Base-by-base conservation (phyloP, 2,888 invertebrate species). In the Amaurobius ferox region DNA sequence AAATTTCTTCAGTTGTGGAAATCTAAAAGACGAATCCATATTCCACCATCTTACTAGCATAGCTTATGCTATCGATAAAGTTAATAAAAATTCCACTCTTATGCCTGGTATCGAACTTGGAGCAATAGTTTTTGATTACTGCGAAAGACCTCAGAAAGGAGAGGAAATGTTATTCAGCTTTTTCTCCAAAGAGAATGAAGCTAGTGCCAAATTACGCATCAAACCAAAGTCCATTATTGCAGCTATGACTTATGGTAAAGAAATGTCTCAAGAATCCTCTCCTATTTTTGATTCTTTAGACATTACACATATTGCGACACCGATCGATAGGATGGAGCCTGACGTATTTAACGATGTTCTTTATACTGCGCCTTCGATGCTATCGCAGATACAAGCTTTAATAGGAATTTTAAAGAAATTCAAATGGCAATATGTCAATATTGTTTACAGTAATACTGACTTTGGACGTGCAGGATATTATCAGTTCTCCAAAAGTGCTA, bases 41-140 rank as follows among this genome's bases (percentile, higher is more conserved):
- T 90, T 92, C 87, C 91, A 92, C 85, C 90, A 91, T 76, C 88
- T 92, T 71, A 90, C 91, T 39, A 92, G 92, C 1, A 90, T 92
- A 71, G 90, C 91, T 74, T 92, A 91, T 88, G 92, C 92, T 11
- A 90, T 92, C 19, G 90, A 91, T 68, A 87, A 90, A 23, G 90
- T 92, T 39, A 92, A 92, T 88, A 88, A 89, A 23, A 91, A 92
- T 77, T 32, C 73, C 0, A 78, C 71, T 48, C 23, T 88, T 5
- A 76, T 86, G 72, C 83, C 79, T 9, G 86, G 79, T 0, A 64
- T 80, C 0, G 78, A 86, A 39, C 23, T 88, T 2, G 88, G 91
- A n/a, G 91, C 91, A 2, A 86, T 91, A 3, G 90, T 91, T 1
- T 89, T 92, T 32, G 92, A 92, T 88, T 90, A 91, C 32, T 92